Evolutionary conservation across 1,140 invertebrate genomes (phyloP).

Genomic region (Mya arenaria): DNA sequence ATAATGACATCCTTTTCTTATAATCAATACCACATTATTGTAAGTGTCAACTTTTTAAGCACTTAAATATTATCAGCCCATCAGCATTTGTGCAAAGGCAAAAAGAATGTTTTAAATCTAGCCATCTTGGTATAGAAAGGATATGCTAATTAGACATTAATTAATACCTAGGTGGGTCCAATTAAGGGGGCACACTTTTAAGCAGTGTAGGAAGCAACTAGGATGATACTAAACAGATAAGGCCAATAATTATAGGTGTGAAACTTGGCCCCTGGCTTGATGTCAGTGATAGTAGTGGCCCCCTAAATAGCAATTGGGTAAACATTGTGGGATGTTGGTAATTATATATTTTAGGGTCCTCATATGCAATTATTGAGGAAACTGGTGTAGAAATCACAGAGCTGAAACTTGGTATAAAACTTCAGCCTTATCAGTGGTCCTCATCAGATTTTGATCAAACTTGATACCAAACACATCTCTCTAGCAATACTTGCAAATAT

Average conservation of each 20-base stretch:
- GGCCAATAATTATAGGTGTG: slow-evolving; percentile 28
- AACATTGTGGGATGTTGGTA: slow-evolving; percentile 3
- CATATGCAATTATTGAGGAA: neutral
- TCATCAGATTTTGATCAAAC: slow-evolving; percentile 32
- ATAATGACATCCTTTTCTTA: too few species aligned
- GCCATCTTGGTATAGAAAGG: too few species aligned
- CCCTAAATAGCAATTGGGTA: slow-evolving; percentile 25
- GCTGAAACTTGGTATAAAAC: slow-evolving; percentile 26
- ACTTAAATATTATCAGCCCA: too few species aligned
- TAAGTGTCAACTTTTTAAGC: too few species aligned
- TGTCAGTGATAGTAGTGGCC: slow-evolving; percentile 23
- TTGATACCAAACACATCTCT: slow-evolving; percentile 1
- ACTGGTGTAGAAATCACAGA: neutral
- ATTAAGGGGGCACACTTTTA: slow-evolving; percentile 48
- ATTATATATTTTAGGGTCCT: slow-evolving; percentile 3
- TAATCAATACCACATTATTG: too few species aligned
- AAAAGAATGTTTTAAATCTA: too few species aligned
- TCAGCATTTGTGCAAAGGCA: too few species aligned
- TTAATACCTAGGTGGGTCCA: slow-evolving; percentile 10
- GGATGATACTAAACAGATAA: slow-evolving; percentile 33
- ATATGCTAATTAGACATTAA: slow-evolving; percentile 46
- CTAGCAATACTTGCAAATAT: too few species aligned
- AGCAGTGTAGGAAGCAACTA: slow-evolving; percentile 18
- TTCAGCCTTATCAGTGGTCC: neutral
- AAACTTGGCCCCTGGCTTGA: slow-evolving; percentile 9